phyloP scores from a whole-genome alignment of 2,797 vertebrate genomes.

The Silurus aristotelis region DNA sequence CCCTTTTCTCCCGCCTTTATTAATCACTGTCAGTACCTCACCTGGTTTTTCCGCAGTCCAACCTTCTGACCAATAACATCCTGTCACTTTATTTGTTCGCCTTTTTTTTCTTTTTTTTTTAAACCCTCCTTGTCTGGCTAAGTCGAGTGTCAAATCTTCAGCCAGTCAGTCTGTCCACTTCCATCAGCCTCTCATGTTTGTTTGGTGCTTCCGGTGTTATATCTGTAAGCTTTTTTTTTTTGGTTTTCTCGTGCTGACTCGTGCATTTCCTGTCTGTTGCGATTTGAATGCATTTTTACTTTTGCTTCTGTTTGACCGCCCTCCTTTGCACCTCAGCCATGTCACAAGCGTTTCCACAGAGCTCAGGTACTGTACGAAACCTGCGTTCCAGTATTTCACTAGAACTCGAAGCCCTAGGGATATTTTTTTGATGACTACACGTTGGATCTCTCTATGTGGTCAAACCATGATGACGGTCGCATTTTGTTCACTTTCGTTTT shows the following conservation, averaged over 20 bases:
- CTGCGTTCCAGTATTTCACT: conserved; percentile 54
- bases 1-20: conserved; percentile 69
- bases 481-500: conserved; percentile 68
- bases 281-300: conserved; percentile 99
- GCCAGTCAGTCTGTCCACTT: conserved; percentile 78
- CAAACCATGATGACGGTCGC: conserved; percentile 51
- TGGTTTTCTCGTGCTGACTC: conserved; percentile 37
- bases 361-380: conserved; percentile 32
- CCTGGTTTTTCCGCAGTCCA: conserved; percentile 47
- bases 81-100: conserved; percentile 79
- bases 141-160: conserved; percentile 81
- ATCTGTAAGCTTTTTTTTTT: conserved; percentile 79
- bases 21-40: conserved; percentile 39
- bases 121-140: conserved; percentile 78
- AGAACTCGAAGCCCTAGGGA: conserved; percentile 67
- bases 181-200: conserved; percentile 76
- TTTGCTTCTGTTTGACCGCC: conserved; percentile 91
- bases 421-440: background rate
- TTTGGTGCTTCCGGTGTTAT: conserved; percentile 77
- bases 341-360: conserved; percentile 28
- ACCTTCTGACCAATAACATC: conserved; percentile 65
- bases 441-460: conserved; percentile 61
- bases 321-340: conserved; percentile 33
- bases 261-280: conserved; percentile 76
- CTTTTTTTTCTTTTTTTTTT: conserved; percentile 68